Conservation (phyloP, 2,888 invertebrate genomes). For the Trissolcus brochymenae region DNA sequence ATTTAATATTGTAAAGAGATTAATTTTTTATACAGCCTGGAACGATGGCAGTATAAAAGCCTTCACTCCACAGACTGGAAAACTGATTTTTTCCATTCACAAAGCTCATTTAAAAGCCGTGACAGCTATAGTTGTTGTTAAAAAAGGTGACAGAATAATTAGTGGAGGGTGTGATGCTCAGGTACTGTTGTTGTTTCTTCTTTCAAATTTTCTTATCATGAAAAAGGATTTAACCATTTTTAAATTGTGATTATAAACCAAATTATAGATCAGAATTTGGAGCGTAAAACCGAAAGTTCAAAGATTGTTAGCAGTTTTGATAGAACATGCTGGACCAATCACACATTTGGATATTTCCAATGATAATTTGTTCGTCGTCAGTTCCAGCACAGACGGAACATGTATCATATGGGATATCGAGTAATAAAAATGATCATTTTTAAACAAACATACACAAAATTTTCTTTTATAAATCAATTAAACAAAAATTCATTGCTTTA, state of each 20-base stretch:
- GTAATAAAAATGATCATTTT: slow-evolving; percentile 76
- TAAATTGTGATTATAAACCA: too few relatives aligned
- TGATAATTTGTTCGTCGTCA: slow-evolving; percentile 88
- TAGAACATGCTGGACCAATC: slow-evolving; percentile 94
- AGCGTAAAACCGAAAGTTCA: slow-evolving; percentile 83
- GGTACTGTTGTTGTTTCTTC: slow-evolving; percentile 75
- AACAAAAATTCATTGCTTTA: background rate
- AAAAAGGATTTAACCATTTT: too few relatives aligned
- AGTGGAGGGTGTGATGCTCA: slow-evolving; percentile 97
- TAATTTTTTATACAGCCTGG: slow-evolving; percentile 83
- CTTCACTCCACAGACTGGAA: slow-evolving; percentile 89
- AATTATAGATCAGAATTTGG: slow-evolving; percentile 89
- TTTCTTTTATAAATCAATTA: background rate
- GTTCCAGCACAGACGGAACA: slow-evolving; percentile 93
- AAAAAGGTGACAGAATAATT: slow-evolving; percentile 83
- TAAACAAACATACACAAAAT: background rate
- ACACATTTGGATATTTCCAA: slow-evolving; percentile 88
- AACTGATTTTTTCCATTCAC: slow-evolving; percentile 87
- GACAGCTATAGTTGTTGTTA: slow-evolving; percentile 87
- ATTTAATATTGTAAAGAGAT: too few relatives aligned
- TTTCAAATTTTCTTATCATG: too few relatives aligned
- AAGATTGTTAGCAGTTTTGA: slow-evolving; percentile 84
- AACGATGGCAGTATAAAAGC: slow-evolving; percentile 89
- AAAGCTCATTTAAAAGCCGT: slow-evolving; percentile 94
- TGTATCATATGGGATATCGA: slow-evolving; percentile 94